Evolutionary conservation across 2,888 invertebrate species (phyloP), one percentile per base, ranked within the genome.

Genomic region (Dyspetes luteomarginatus): DNA sequence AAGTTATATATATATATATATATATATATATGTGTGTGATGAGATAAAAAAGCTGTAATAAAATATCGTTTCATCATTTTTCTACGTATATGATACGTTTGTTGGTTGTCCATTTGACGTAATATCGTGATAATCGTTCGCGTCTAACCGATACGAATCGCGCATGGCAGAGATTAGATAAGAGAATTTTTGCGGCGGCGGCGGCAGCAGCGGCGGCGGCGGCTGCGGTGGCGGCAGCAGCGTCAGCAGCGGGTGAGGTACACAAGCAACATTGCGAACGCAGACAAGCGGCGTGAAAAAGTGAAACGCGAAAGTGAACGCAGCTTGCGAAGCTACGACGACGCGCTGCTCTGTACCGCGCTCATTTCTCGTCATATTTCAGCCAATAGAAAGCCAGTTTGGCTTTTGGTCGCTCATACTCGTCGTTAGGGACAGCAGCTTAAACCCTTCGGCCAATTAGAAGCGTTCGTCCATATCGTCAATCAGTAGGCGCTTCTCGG

Each of bases 401-500:
- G 19, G 22, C 17, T 22, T 24, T 24, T 19, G 73, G 80, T 78
- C 80, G 82, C 74, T 55, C 62, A 69, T 62, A 30, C 73, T 60
- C 73, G 68, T 68, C 75, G 81, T 74, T 71, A 36, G 50, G 64
- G 67, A 30, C 58, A 7, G 43, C 24, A 50, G 55, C 69, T 58
- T 73, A 76, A 78, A 52, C 41, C 65, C 64, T 68, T 62, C 64
- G 71, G 75, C 83, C 80, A 82, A 83, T 83, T 80, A 82, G 67
- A 79, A 81, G 80, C 58, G 68, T 69, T 64, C 74, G 74, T 73
- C 62, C 67, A 48, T 78, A 80, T 81, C 82, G 83, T 84, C 79
- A 82, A 84, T 84, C 77, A 82, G 83, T 78, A 72, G 60, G 67
- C 79, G 30, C 67, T 84, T 56, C n/a, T n/a, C 50, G 65, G 48